Evolutionary conservation across 2,888 invertebrate species (phyloP), one percentile per base, ranked within the genome.

Genomic region (Podotricha telesiphe): DNA sequence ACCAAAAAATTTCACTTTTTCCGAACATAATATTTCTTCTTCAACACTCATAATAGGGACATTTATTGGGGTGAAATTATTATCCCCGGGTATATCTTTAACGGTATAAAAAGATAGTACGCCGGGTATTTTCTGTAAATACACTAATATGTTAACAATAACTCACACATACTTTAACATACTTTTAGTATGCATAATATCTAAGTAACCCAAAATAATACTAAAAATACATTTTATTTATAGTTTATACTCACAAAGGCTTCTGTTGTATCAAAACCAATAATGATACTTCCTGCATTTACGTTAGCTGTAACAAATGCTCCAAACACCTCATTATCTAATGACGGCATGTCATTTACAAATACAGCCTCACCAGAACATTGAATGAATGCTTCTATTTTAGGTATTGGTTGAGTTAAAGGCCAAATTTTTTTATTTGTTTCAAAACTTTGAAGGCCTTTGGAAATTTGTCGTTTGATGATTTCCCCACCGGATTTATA

Each of bases 301-400:
- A 91, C 80, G 81, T 94, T 86, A 65, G 95, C 94, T 1, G 94
- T 85, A 0, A 97, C 96, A 77, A 96, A 95, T 11, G 95, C 95
- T 22, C 94, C 96, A 84, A 94, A 95, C 0, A 97, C 93, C 87
- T 97, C 96, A 71, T 94, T 92, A 0, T 93, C 93, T 56, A 94
- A 89, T 0, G 91, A 90, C 13, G 95, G 95, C 28, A 96, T 89
- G 81, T 98, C 98, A 80, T 96, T 96, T 15, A 95, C 89, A 85
- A 96, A 98, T 70, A 95, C 93, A 0, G 96, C 96, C 84, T 97
- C 96, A 2, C 98, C 98, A 76, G 94, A 88, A 75, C 95, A 94
- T 77, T 95, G 95, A 42, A 94, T 90, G 6, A 95, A 82, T 0
- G 95, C 95, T 86, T 97, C 97, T 40, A 96, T 75, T 83, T 98